Evolutionary conservation across 2,113 vertebrate genomes (phyloP).

Genomic region (Gasterosteus aculeatus): DNA sequence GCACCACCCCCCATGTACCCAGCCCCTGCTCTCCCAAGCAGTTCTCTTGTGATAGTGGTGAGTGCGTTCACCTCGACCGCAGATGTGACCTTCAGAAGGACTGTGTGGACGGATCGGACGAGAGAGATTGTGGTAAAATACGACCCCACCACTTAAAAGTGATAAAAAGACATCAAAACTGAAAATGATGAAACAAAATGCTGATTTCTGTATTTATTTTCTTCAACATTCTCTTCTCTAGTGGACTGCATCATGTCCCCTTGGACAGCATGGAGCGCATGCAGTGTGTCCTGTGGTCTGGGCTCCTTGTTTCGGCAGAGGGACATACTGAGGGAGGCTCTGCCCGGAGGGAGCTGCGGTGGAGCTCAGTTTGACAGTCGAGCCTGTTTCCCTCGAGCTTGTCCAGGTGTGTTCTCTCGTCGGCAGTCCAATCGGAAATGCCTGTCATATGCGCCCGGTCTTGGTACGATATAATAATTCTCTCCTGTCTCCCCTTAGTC

Average conservation of each 20-base stretch:
- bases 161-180: not conserved
- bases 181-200: too few species aligned
- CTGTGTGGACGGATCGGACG: constrained; percentile 87
- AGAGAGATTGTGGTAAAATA: constrained; percentile 84
- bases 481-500: constrained; percentile 69
- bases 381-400: constrained; percentile 87
- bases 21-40: constrained; percentile 84
- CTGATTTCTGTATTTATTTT: not conserved
- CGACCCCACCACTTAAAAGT: not conserved
- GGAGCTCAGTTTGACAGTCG: constrained; percentile 81
- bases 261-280: constrained; percentile 88
- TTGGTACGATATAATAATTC: not conserved
- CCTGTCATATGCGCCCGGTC: not conserved
- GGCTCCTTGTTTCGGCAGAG: constrained; percentile 86
- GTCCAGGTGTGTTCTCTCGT: constrained; percentile 81
- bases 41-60: constrained; percentile 84
- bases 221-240: constrained; percentile 34
- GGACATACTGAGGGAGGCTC: constrained; percentile 78
- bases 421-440: not conserved
- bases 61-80: constrained; percentile 82
- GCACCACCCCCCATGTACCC: constrained; percentile 57
- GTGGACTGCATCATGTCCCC: constrained; percentile 85
- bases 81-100: constrained; percentile 84
- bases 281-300: constrained; percentile 88
- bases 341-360: constrained; percentile 79